Evolutionary conservation across 2,113 vertebrate genomes (phyloP), one percentile per base, ranked within the genome.

Genomic region (Sakesphorus luctuosus): DNA sequence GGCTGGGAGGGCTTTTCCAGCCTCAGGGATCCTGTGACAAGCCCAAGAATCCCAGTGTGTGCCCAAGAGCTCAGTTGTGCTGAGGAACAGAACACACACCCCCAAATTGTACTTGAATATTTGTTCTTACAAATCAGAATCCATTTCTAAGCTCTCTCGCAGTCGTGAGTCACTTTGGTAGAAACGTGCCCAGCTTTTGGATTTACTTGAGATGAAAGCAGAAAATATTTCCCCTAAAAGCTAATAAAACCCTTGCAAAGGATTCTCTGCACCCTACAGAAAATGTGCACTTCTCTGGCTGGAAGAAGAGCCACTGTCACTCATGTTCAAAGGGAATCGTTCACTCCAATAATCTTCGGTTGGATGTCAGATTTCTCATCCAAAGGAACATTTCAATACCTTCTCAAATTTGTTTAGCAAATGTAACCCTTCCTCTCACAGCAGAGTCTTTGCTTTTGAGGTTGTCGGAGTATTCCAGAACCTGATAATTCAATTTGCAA

Each of bases 401-500:
- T 46, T 19, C 84, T 87, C 66, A 50, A 43, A 84, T 82, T 40
- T 72, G 25, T 62, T 76, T 36, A 66, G 87, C 77, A 74, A 69
- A 67, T 65, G 35, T 62, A 87, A 35, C 72, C 50, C 83, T 88
- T 35, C 2, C 46, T 83, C 53, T 59, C 84, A 9, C 18, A 75
- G 71, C 21, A 28, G 63, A 84, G 65, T 18, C 44, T 47, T 26
- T 19, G 69, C 81, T 58, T 75, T 26, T n/a, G 84, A 82, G 76
- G 69, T 11, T 92, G 91, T 84, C 25, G 7, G 53, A 90, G 49
- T 49, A 20, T 20, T 72, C 7, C 2, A 72, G 58, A 79, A 65
- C 69, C 56, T 65, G 90, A 23, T 93, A 63, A 66, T 40, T 91
- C 81, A 58, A 19, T 93, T 79, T 66, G 94, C 89, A 90, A 93